These are phyloP conservation scores for Tipula confusa DNA, from an alignment of 2,888 invertebrate genomes.

Conservation along the genomic window DNA sequence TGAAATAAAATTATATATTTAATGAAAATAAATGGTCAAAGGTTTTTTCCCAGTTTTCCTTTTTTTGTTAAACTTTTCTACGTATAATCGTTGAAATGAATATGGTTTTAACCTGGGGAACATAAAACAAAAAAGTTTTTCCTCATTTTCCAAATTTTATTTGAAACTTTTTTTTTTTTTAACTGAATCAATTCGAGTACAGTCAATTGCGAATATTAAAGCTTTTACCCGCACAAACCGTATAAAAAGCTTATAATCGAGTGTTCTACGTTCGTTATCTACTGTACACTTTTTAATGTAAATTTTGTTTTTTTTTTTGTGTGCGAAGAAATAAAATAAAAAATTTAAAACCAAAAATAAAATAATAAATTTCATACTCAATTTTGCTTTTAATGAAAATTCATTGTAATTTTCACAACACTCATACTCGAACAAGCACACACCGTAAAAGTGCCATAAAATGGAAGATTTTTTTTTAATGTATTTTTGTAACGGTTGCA, in stretches of 20 bases:
- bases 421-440: background rate
- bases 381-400: slow-evolving; percentile 3
- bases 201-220: background rate
- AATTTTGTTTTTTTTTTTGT: background rate
- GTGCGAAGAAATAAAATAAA: background rate
- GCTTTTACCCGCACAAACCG: background rate
- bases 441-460: background rate
- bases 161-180: background rate
- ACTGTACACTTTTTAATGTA: background rate
- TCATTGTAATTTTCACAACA: background rate
- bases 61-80: background rate
- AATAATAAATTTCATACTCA: slow-evolving; percentile 7
- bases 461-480: background rate
- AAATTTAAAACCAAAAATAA: background rate
- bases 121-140: background rate
- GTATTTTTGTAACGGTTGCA: background rate
- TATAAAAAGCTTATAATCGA: background rate
- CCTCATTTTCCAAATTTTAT: background rate
- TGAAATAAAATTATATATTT: background rate
- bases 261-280: background rate
- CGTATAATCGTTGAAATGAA: background rate
- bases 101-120: slow-evolving; percentile 15
- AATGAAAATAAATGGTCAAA: slow-evolving; percentile 25
- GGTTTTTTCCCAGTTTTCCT: background rate
- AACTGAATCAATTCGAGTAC: slow-evolving; percentile 25